Base-by-base conservation (phyloP, 2,797 vertebrate genomes). In the Dryobates pubescens region DNA sequence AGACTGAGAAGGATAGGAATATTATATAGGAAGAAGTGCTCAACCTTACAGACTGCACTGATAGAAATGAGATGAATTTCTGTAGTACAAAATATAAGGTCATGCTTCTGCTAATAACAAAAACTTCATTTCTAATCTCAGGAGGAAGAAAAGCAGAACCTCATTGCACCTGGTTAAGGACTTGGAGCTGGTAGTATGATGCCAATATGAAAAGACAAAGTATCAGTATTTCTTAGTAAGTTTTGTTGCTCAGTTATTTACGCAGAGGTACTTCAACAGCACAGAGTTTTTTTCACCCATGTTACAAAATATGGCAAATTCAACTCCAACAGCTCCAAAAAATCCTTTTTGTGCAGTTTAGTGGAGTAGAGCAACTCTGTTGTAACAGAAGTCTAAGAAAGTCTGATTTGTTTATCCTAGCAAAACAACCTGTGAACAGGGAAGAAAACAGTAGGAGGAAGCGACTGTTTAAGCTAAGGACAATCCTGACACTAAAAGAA, bases 401-500 rank as follows among this genome's bases (percentile, higher is more conserved):
- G 38, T 88, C 80, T 68, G 38, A 88, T 82, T 84, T 93, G 72
- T 85, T 93, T 90, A 94, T 47, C 43, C 54, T 76, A 85, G 64
- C 20, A 90, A 90, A 93, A 56, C 24, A 61, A 74, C 43, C 72
- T 90, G 70, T 43, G 72, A 93, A 85, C 29, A 71, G 24, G 65
- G 72, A 88, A 85, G 51, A 84, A 87, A 90, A 73, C 59, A 84
- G 81, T 85, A 93, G 90, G 65, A 93, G 59, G 69, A 65, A 87
- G 43, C 90, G 53, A 68, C 43, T 26, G 29, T 41, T 74, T 51
- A 93, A 92, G 65, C 63, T 75, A 91, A 81, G 59, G 79, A 82
- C 65, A 85, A 78, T 72, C 59, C 47, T 72, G 72, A 51, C 51
- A 72, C 59, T 32, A 13, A 38, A 38, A 38, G 38, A 38, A 38